Conservation (phyloP, 1,140 invertebrate species). For the Hyles euphorbiae region DNA sequence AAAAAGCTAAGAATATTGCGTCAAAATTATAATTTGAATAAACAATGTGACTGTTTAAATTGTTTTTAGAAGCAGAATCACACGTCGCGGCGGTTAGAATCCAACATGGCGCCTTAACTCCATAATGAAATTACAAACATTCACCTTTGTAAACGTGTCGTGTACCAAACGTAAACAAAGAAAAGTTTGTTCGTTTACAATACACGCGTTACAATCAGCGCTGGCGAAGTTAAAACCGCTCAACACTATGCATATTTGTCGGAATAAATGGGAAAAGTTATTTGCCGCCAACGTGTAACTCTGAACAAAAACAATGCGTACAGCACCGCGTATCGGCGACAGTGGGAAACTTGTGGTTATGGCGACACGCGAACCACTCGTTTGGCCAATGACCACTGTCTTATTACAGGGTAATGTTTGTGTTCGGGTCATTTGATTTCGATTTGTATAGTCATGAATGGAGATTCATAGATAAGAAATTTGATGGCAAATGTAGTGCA, state of each 20-base stretch:
- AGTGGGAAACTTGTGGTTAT: slow-evolving; percentile 33
- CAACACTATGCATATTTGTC: slow-evolving; percentile 21
- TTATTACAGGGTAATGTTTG: background rate
- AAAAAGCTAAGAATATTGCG: too few relatives aligned
- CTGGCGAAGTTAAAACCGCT: slow-evolving; percentile 22
- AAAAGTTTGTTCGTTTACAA: slow-evolving; percentile 3
- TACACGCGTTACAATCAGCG: slow-evolving; percentile 14
- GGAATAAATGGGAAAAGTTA: slow-evolving; percentile 36
- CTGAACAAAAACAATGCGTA: slow-evolving; percentile 26
- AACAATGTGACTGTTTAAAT: too few relatives aligned
- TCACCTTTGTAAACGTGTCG: too few relatives aligned
- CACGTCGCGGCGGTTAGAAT: background rate
- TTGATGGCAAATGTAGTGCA: too few relatives aligned
- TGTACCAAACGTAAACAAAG: background rate
- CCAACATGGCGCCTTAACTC: too few relatives aligned
- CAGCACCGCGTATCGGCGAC: slow-evolving; percentile 24
- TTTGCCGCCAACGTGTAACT: slow-evolving; percentile 9
- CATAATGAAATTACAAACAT: too few relatives aligned
- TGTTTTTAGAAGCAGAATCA: background rate
- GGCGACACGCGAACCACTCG: slow-evolving; percentile 28
- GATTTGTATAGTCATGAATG: too few relatives aligned
- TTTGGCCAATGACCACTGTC: slow-evolving; percentile 18
- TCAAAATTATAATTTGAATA: too few relatives aligned
- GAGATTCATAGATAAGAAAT: too few relatives aligned
- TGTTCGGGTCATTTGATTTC: too few relatives aligned